Percentiles rank a stretch among this genome's conserved stretches.
phyloP scores from a whole-genome alignment of 2,797 vertebrate species.

The Artibeus lituratus region DNA sequence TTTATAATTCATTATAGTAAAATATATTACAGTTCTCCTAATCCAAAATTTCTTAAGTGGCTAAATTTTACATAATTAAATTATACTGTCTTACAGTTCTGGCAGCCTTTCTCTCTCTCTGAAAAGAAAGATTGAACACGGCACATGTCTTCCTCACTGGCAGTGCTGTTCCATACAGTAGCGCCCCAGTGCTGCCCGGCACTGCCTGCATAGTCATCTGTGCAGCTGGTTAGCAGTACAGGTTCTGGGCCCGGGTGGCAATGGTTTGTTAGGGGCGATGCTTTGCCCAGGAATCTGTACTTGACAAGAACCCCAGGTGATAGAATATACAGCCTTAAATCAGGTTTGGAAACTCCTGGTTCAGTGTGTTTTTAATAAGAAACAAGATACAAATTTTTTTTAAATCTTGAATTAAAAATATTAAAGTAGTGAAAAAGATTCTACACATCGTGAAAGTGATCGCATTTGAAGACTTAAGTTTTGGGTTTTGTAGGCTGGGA shows the following conservation, averaged over 20 bases:
- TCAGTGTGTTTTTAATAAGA: neutral
- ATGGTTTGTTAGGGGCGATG: neutral
- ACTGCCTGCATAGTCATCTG: neutral
- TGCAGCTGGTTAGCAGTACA: neutral
- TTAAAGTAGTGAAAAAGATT: constrained; percentile 14
- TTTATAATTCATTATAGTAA: neutral
- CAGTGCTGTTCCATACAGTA: neutral
- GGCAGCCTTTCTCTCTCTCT: neutral
- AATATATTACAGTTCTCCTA: neutral
- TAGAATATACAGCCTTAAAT: neutral
- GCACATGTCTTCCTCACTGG: neutral
- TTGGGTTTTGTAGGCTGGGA: constrained; percentile 41
- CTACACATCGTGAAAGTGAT: constrained; percentile 29
- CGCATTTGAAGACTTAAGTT: constrained; percentile 27
- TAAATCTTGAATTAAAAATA: neutral
- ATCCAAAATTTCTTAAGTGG: neutral
- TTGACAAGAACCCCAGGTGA: neutral
- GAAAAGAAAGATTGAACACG: neutral
- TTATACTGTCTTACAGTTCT: neutral
- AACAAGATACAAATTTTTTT: neutral
- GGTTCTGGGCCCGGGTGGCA: neutral
- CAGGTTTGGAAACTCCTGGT: neutral
- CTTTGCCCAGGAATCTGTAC: neutral
- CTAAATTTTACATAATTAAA: constrained; percentile 7
- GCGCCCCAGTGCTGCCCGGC: neutral